Evolutionary conservation across 2,888 invertebrate genomes (phyloP).

Genomic region (Alloscopus bannaensis): DNA sequence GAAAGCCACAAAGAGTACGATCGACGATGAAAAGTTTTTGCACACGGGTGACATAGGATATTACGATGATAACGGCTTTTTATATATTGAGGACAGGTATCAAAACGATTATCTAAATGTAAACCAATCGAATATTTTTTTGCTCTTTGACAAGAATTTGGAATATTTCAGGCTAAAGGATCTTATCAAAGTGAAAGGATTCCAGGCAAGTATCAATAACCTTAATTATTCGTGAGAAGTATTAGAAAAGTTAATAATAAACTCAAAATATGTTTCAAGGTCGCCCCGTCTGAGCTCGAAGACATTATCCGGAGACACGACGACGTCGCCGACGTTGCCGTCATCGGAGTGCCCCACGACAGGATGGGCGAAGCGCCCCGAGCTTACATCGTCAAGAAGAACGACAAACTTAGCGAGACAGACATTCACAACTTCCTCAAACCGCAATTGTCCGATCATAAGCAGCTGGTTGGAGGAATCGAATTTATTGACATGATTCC

Average conservation of each 20-base stretch:
- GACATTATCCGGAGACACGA: slow-evolving; percentile 84
- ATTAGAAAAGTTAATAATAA: no score
- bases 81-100: slow-evolving; percentile 82
- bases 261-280: slow-evolving; percentile 80
- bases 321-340: slow-evolving; percentile 86
- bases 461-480: slow-evolving; percentile 83
- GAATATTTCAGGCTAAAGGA: slow-evolving; percentile 45
- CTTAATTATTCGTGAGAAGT: no score
- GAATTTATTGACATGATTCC: slow-evolving; percentile 79
- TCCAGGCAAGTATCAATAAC: slow-evolving; percentile 41
- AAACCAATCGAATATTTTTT: background rate
- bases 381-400: slow-evolving; percentile 83
- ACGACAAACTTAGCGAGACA: slow-evolving; percentile 76
- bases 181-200: slow-evolving; percentile 56
- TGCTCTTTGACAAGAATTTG: background rate
- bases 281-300: slow-evolving; percentile 92
- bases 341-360: slow-evolving; percentile 85
- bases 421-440: slow-evolving; percentile 81
- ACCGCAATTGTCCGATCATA: slow-evolving; percentile 84
- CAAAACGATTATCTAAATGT: slow-evolving; percentile 1
- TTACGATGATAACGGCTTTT: slow-evolving; percentile 84
- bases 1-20: slow-evolving; percentile 83
- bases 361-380: slow-evolving; percentile 85
- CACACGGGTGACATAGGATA: slow-evolving; percentile 87
- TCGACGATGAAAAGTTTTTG: slow-evolving; percentile 88